phyloP scores from a whole-genome alignment of 2,888 invertebrate genomes.

The Imbricaverruca yamaguchii region DNA sequence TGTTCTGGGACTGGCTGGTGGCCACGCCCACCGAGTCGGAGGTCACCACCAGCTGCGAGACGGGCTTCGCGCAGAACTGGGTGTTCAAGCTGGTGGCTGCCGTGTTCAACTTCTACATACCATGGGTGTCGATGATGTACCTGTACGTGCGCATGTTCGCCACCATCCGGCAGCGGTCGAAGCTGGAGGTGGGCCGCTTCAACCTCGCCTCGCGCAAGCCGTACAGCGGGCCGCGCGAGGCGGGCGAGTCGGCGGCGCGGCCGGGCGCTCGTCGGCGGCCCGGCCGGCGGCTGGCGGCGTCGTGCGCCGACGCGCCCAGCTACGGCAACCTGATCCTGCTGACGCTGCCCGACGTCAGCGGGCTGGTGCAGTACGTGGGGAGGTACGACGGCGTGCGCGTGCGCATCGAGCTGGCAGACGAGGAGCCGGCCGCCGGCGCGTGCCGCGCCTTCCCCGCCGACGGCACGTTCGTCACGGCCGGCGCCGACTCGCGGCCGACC shows the following conservation, averaged over 20 bases:
- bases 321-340: constrained; percentile 19
- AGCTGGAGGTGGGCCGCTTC: constrained; percentile 34
- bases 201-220: constrained; percentile 24
- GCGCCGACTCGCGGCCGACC: background rate
- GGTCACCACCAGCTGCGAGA: constrained; percentile 43
- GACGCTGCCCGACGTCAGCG: constrained; percentile 5
- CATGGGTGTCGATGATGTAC: constrained; percentile 45
- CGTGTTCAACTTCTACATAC: constrained; percentile 48
- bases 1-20: constrained; percentile 45
- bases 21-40: constrained; percentile 23
- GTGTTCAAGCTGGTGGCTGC: constrained; percentile 46
- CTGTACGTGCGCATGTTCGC: constrained; percentile 45
- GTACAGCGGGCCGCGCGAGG: background rate
- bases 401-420: constrained; percentile 7
- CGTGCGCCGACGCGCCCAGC: background rate
- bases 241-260: background rate
- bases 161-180: constrained; percentile 44
- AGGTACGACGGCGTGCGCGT: constrained; percentile 8
- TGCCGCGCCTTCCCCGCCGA: too few relatives aligned
- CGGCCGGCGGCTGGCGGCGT: too few relatives aligned
- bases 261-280: background rate
- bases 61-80: constrained; percentile 46
- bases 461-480: background rate
- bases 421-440: constrained; percentile 2
- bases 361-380: constrained; percentile 22